Percentiles rank a stretch among this genome's conserved stretches.
Evolutionary conservation across 30 jellyfish, hydroid and myxozoan genomes (phyloP).

Genomic region (Sanderia malayensis): DNA sequence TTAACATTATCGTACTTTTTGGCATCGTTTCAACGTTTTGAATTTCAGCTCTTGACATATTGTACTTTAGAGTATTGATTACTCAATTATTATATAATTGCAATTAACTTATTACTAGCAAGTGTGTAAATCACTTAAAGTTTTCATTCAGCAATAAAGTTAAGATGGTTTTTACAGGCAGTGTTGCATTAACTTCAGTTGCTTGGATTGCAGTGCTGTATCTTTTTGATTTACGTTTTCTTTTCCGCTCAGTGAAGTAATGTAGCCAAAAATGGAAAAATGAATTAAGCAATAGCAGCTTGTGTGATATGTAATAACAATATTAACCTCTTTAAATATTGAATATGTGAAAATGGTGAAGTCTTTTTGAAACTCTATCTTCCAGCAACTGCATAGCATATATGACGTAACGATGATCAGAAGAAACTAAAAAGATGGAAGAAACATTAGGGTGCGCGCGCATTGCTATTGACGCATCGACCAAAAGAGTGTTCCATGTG

Average conservation of each 20-base stretch:
- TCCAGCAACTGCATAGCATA: no score
- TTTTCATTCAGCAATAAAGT: no score
- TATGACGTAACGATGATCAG: no score
- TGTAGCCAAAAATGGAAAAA: no score
- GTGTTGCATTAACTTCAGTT: conserved; percentile 32
- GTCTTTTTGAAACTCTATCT: no score
- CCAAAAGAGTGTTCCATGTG: no score
- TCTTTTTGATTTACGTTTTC: conserved; percentile 25
- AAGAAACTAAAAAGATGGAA: no score
- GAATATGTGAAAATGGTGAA: not conserved
- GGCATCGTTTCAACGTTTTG: not conserved
- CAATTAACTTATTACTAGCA: not conserved
- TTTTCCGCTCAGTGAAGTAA: conserved; percentile 32
- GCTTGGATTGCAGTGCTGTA: conserved; percentile 53
- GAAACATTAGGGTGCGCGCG: no score
- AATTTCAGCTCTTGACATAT: not conserved
- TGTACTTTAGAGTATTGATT: not conserved
- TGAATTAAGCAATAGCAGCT: no score
- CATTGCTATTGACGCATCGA: no score
- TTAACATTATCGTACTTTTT: not conserved
- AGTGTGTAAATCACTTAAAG: not conserved
- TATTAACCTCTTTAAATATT: no score
- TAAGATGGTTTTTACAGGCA: conserved; percentile 52
- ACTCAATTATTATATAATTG: not conserved
- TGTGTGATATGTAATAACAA: no score